A percentile compares a stretch with the other conserved stretches of the same genome.
Conservation (phyloP, 92 coral and sea anemone species). For the Montipora capitata region DNA sequence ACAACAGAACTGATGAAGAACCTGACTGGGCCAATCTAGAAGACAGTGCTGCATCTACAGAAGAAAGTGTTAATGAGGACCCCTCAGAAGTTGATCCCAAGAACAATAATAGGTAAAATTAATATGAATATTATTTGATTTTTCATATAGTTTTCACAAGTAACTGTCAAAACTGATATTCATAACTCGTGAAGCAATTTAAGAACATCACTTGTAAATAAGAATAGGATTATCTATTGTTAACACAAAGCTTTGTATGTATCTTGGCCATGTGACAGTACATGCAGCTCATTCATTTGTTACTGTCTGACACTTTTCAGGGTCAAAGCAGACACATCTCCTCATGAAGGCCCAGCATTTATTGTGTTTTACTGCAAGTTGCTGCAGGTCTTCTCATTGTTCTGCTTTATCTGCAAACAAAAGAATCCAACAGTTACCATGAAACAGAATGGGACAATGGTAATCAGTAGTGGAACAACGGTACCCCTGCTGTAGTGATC, state of each 20-base stretch:
- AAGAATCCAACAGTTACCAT: conserved; percentile 54
- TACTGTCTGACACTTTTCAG: conserved; percentile 36
- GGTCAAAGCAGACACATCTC: conserved; percentile 44
- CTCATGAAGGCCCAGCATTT: conserved; percentile 55
- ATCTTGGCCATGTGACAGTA: background rate
- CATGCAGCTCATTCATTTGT: conserved; percentile 14
- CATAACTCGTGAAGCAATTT: background rate
- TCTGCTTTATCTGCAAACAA: conserved; percentile 69
- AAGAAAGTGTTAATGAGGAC: conserved; percentile 4
- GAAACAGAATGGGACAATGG: conserved; percentile 75
- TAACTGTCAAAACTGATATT: conserved; percentile 5
- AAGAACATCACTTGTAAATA: conserved; percentile 7
- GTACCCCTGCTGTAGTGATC: conserved; percentile 35
- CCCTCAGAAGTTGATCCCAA: background rate
- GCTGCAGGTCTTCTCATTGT: conserved; percentile 60
- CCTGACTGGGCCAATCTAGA: conserved; percentile 17
- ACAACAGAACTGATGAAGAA: background rate
- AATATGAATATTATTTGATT: conserved; percentile 1
- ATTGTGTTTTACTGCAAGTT: conserved; percentile 62
- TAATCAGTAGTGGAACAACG: conserved; percentile 55
- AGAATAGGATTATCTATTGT: background rate
- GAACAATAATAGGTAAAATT: conserved; percentile 2
- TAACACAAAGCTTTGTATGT: background rate
- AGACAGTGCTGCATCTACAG: conserved; percentile 6
- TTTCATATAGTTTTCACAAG: background rate